Evolutionary conservation across 2,888 invertebrate genomes (phyloP), one percentile per base, ranked within the genome.

Genomic region (Leucania comma): DNA sequence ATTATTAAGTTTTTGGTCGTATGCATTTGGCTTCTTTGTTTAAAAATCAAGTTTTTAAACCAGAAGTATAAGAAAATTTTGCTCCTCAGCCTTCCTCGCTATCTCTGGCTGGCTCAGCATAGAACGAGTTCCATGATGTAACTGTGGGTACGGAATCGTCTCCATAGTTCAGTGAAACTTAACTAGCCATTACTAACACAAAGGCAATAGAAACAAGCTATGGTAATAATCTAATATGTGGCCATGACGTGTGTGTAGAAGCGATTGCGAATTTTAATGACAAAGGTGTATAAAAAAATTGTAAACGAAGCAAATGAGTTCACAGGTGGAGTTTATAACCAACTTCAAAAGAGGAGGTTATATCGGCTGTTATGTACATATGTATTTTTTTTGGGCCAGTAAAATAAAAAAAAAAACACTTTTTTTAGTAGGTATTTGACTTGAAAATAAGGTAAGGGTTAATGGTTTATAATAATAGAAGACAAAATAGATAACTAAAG

Each of bases 141-240:
- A 5, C 53, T 62, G 57, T 53, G 46, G 42, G 54, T 20, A 24
- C 48, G 32, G 35, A 74, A 71, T 59, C 58, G 56, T 72, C 69
- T 75, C 58, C 69, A 60, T 59, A 73, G 70, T 81, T 80, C 72
- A 79, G 72, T 82, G 67, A 60, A 59, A 75, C 57, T 71, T 81
- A 86, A 84, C 85, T 79, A 88, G 78, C 83, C 84, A 76, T 85
- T 81, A 77, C 78, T 62, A 60, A 67, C 83, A 84, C 84, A 87
- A 85, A 88, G 80, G 68, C 78, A 75, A 85, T 83, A 86, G 85
- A 83, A 80, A 80, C 82, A 70, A 84, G 80, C 82, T 78, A 61
- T 68, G 78, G 81, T 81, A 78, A 75, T 78, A 80, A 81, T 82
- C 73, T 72, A 76, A 68, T 64, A 63, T 73, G 60, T 57, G 77